phyloP scores from a whole-genome alignment of 2,797 vertebrate species.

The Enteromius unitaeniatus region DNA sequence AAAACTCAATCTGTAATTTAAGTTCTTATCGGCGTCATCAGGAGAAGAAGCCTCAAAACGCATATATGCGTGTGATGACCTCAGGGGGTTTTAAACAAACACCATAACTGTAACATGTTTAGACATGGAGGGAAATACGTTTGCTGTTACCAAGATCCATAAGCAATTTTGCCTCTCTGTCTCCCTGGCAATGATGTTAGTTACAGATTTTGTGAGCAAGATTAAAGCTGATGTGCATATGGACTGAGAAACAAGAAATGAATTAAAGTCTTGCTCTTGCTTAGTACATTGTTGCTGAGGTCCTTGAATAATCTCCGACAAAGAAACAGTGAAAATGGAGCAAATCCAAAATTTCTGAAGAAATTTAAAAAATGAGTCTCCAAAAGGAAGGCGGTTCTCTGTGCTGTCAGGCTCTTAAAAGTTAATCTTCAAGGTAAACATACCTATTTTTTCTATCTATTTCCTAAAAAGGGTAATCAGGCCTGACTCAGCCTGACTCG shows the following conservation, averaged over 20 bases:
- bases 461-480: conserved; percentile 16
- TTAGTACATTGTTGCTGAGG: conserved; percentile 26
- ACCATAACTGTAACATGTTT: conserved; percentile 31
- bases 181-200: conserved; percentile 37
- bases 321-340: not conserved
- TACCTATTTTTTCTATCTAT: conserved; percentile 19
- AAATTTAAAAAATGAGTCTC: conserved; percentile 1
- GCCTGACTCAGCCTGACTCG: conserved; percentile 1
- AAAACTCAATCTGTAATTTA: too few relatives aligned
- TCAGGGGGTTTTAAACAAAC: conserved; percentile 3
- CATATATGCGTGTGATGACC: too few relatives aligned
- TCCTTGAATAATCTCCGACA: conserved; percentile 37
- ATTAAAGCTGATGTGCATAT: conserved; percentile 42
- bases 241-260: conserved; percentile 19
- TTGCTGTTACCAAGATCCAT: conserved; percentile 48
- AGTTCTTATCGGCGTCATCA: too few relatives aligned
- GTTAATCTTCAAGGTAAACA: conserved; percentile 34
- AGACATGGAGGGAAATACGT: conserved; percentile 48
- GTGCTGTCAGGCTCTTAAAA: not conserved
- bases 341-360: conserved; percentile 1
- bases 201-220: conserved; percentile 43
- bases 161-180: conserved; percentile 42
- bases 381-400: not conserved
- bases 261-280: conserved; percentile 30
- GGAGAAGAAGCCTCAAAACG: too few relatives aligned